Base-by-base conservation (phyloP, 2,797 vertebrate species). In the Hydrophis major region DNA sequence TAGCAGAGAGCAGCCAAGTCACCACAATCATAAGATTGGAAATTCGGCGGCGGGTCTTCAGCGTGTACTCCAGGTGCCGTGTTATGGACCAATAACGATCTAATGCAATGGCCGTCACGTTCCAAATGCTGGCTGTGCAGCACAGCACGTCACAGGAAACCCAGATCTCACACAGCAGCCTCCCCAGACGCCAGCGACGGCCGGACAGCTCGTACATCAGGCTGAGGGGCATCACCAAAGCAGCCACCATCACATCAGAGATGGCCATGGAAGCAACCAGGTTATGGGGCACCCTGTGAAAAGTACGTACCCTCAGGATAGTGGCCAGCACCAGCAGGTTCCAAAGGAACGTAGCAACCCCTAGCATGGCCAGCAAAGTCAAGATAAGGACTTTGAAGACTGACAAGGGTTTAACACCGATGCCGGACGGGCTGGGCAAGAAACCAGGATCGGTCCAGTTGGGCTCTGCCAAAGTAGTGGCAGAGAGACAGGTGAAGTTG, bases 101-200 rank as follows among this genome's bases (percentile, higher is more conserved):
- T 10, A 99, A 97, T 0, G 99, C 99, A 0, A 99, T 99, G 96
- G 99, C 99, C 0, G 98, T 99, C 96, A 99, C 99, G 0, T 99
- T 99, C 99, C 99, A 99, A 98, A 99, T 99, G 97, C 99, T 99
- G 95, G 99, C 99, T 0, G 99, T 99, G 97, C 99, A 99, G 97
- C 99, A 99, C 83, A 99, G 98, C 90, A 99, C 99, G 0, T 99
- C 99, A 0, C 99, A 99, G 18, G 98, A 98, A 95, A 99, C 98
- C 99, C 99, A 99, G 60, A 99, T 97, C 96, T 99, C 99, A 97
- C 99, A 99, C 1, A 99, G 98, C 0, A 98, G 97, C 1, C 98
- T 97, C 32, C 99, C 99, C 96, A 99, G 98, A 55, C 97, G 98
- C 99, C 99, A 99, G 87, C 98, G 98, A 90, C 98, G 96, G 78